phyloP scores from a whole-genome alignment of 2,797 vertebrate genomes.

The Phrynocephalus forsythii region DNA sequence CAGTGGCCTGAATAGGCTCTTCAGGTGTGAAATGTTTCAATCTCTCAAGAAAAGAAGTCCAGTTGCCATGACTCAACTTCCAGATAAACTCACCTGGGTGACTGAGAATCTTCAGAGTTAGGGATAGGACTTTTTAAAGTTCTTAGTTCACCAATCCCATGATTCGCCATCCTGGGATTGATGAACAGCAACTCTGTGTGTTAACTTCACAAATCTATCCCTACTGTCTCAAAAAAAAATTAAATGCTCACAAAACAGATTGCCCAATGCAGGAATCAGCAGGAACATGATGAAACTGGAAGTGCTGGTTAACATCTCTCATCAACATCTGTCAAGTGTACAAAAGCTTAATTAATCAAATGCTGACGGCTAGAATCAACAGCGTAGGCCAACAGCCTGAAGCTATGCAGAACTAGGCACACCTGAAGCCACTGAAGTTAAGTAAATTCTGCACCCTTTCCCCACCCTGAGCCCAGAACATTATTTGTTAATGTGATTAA shows the following conservation, averaged over 20 bases:
- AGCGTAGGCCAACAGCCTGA: neutral
- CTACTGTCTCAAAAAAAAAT: neutral
- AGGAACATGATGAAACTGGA: neutral
- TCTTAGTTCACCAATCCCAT: too few relatives aligned
- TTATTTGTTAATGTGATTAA: neutral
- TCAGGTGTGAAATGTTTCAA: too few relatives aligned
- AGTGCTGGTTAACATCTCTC: neutral
- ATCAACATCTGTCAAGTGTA: neutral
- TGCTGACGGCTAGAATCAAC: neutral
- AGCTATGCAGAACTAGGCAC: neutral
- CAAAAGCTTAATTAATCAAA: neutral
- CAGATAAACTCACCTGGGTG: too few relatives aligned
- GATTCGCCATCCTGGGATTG: too few relatives aligned
- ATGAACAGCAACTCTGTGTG: neutral
- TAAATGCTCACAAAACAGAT: neutral
- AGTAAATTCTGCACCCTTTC: neutral
- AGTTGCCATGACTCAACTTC: too few relatives aligned
- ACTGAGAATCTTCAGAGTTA: too few relatives aligned
- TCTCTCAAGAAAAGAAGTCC: too few relatives aligned
- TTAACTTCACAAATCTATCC: neutral
- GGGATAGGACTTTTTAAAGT: too few relatives aligned
- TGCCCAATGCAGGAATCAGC: neutral
- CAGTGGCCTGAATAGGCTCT: too few relatives aligned
- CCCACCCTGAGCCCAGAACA: neutral
- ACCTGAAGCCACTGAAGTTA: neutral